These are phyloP conservation scores for Calyptommatus sinebrachiatus DNA, from an alignment of 2,113 vertebrate species.

Conservation along the genomic window DNA sequence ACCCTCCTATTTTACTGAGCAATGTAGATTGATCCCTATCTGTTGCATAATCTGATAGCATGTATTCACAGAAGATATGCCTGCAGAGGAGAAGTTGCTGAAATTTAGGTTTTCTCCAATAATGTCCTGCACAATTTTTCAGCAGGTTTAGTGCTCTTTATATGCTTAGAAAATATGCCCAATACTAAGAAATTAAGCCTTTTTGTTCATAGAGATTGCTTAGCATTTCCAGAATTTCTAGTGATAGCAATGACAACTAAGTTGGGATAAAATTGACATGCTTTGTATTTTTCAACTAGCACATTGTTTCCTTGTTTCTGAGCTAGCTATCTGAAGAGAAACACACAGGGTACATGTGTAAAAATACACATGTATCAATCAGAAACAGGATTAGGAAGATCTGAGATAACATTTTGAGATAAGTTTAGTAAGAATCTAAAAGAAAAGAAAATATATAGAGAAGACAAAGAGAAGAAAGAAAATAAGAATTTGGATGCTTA, in stretches of 20 bases:
- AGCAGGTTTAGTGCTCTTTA: not conserved
- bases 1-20: too few species aligned
- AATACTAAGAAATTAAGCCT: not conserved
- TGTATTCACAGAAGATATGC: not conserved
- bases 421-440: too few species aligned
- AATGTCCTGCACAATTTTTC: not conserved
- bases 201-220: not conserved
- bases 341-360: too few species aligned
- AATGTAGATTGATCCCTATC: too few species aligned
- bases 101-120: not conserved
- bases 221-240: not conserved
- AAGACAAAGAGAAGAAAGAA: too few species aligned
- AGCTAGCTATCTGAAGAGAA: too few species aligned
- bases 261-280: not conserved
- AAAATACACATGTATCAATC: not conserved
- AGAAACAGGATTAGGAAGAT: not conserved
- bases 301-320: too few species aligned
- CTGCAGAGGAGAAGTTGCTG: not conserved
- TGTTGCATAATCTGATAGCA: too few species aligned
- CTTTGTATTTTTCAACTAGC: too few species aligned
- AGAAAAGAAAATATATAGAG: too few species aligned
- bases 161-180: not conserved
- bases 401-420: not conserved
- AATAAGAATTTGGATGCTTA: too few species aligned
- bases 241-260: not conserved